Evolutionary conservation across 2,888 invertebrate genomes (phyloP).

Genomic region (Pemphredon lugubris): DNA sequence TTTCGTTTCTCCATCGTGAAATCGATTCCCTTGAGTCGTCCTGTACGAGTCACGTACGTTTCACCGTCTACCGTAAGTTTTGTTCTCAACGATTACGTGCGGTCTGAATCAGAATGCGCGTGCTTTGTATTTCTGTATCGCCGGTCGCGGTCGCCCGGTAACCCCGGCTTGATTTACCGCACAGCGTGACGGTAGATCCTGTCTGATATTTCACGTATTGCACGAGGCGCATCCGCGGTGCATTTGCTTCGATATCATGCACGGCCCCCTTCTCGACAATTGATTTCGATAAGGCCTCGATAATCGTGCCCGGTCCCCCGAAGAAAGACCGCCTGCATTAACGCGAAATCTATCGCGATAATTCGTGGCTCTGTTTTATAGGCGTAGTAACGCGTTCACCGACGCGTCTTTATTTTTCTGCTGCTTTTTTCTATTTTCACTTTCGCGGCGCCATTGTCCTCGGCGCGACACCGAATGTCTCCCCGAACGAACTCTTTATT

Average conservation of each 20-base stretch:
- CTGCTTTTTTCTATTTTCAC: too few species aligned
- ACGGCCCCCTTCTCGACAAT: constrained; percentile 37
- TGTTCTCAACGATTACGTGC: constrained; percentile 61
- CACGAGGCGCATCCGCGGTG: constrained; percentile 60
- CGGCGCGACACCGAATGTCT: too few species aligned
- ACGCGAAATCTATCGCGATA: not conserved
- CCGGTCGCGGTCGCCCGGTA: constrained; percentile 61
- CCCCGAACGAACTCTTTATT: too few species aligned
- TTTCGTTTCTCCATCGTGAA: too few species aligned
- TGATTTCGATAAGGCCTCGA: constrained; percentile 50
- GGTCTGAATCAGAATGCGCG: constrained; percentile 58
- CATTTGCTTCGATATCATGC: constrained; percentile 62
- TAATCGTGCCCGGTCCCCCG: constrained; percentile 21
- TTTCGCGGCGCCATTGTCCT: too few species aligned
- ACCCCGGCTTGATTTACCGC: constrained; percentile 69
- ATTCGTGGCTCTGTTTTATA: too few species aligned
- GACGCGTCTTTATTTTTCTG: too few species aligned
- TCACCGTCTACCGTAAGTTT: constrained; percentile 47
- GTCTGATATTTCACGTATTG: constrained; percentile 70
- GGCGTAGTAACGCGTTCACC: too few species aligned
- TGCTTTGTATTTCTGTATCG: constrained; percentile 68
- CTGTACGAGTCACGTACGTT: constrained; percentile 36
- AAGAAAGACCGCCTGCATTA: constrained; percentile 1
- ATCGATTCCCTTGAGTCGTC: constrained; percentile 35
- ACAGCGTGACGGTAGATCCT: constrained; percentile 66